phyloP scores from a whole-genome alignment of 1,140 invertebrate species.

The Cydia pomonella region DNA sequence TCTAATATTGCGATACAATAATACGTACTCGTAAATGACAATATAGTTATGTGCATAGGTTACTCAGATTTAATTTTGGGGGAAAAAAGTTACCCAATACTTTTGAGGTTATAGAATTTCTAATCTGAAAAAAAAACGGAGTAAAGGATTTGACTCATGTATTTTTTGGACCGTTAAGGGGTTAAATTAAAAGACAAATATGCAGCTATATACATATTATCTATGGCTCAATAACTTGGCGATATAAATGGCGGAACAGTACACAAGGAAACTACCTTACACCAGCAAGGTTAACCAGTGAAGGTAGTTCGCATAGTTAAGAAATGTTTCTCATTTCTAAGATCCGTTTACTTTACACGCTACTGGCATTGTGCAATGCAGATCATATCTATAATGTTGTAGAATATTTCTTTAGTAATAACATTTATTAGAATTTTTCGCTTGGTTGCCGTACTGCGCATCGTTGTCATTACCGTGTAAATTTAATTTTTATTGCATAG shows the following conservation, averaged over 20 bases:
- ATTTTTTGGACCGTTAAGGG: no score
- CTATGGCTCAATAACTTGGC: not conserved
- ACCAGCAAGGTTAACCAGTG: slow-evolving; percentile 63
- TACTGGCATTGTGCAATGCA: slow-evolving; percentile 26
- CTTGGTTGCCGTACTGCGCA: not conserved
- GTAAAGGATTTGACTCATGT: no score
- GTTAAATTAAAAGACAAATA: no score
- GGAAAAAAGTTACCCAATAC: no score
- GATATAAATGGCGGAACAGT: slow-evolving; percentile 52
- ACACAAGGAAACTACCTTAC: slow-evolving; percentile 56
- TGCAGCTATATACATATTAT: no score
- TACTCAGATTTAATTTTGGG: no score
- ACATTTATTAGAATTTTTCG: not conserved
- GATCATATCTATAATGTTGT: slow-evolving; percentile 6
- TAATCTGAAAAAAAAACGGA: no score
- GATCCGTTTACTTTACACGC: slow-evolving; percentile 43
- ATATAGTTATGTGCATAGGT: no score
- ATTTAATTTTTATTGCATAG: not conserved
- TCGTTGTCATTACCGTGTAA: not conserved
- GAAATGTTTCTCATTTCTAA: slow-evolving; percentile 63
- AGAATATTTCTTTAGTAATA: slow-evolving; percentile 2
- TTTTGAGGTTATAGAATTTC: no score
- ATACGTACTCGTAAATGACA: no score
- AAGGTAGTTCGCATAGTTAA: slow-evolving; percentile 66
- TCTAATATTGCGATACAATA: no score